Base-by-base conservation (phyloP, 2,113 vertebrate genomes). In the Chauna torquata region DNA sequence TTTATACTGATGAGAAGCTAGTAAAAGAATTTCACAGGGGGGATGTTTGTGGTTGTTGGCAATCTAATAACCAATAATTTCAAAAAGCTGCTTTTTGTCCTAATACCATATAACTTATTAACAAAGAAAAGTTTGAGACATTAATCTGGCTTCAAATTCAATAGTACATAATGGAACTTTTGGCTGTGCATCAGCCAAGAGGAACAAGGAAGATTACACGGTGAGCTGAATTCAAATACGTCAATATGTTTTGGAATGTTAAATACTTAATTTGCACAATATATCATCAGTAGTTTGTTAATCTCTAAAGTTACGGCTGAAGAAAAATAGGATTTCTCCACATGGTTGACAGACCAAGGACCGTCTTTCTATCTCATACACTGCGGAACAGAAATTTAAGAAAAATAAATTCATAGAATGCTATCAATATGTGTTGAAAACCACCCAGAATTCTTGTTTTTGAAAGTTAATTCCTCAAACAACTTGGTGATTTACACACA, bases 231-330 rank as follows among this genome's bases (percentile, higher is more conserved):
- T 83, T 92, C 82, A 90, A 90, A 97, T 71, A 75, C 3, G 0
- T 95, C 96, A 84, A 96, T 96, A 95, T 79, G 81, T 84, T 97
- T 92, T 94, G 74, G 77, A 92, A 91, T 92, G 81, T 95, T 95
- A 94, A 97, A 90, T 82, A 84, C 89, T 85, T 94, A 87, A 94
- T 96, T 94, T 96, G 61, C 27, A 87, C 81, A 72, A 82, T 91
- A 2, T 44, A 95, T 95, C 92, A 86, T 92, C 83, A 58, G 89
- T 94, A 96, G 70, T 45, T 72, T 42, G 30, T 62, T 69, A 64
- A 95, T 92, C 90, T 94, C 94, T 94, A 61, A 82, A 84, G 36
- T 84, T 92, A 82, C 36, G 82, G 55, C 44, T 88, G 19, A 93
- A 92, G 50, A 52, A 82, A 92, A 86, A 68, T 30, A 71, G 55